Evolutionary conservation across 2,888 invertebrate species (phyloP), one percentile per base, ranked within the genome.

Genomic region (Ditylenchus weischeri): DNA sequence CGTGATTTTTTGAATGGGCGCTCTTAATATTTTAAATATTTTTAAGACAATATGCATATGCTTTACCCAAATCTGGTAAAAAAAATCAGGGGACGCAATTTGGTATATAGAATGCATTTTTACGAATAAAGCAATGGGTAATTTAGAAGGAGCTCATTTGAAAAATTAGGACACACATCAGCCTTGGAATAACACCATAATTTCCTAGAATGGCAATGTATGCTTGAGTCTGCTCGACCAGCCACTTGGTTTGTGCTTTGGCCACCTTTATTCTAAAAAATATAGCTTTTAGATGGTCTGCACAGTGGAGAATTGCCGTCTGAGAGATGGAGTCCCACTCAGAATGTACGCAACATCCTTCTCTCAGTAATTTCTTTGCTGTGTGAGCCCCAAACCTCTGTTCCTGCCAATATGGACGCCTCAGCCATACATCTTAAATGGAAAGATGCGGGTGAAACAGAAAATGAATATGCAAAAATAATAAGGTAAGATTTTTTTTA

Each of bases 301-400:
- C 96, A 96, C 84, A 94, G 93, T 80, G 98, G 98, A 38, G 98
- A 98, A 85, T 86, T 96, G 81, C 93, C 98, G 0, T 96, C 95
- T 86, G 98, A 98, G 86, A 90, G 98, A 85, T 98, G 98, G 98
- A 99, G 99, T 88, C 98, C 98, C 65, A 98, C 98, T 76, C 98
- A 99, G 87, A 96, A 92, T 83, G 96, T 98, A 69, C 66, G 77
- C 85, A 99, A 98, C 63, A 93, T 98, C 81, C 88, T 98, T 75
- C 88, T 99, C 71, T 96, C 95, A 72, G 96, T 98, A 79, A 98
- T 98, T 84, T 96, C 96, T 19, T 88, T 98, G 75, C 88, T 98
- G 83, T 98, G 98, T 87, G 98, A 98, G 87, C 98, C 98, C 74
- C 99, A 98, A 87, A 98, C 95, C 74, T 96, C 90, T 86, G 96